Percentiles rank a stretch among this genome's conserved stretches.
These are phyloP conservation scores for Chaetodon trifasciatus DNA, from an alignment of 2,797 vertebrate genomes.

Conservation along the genomic window DNA sequence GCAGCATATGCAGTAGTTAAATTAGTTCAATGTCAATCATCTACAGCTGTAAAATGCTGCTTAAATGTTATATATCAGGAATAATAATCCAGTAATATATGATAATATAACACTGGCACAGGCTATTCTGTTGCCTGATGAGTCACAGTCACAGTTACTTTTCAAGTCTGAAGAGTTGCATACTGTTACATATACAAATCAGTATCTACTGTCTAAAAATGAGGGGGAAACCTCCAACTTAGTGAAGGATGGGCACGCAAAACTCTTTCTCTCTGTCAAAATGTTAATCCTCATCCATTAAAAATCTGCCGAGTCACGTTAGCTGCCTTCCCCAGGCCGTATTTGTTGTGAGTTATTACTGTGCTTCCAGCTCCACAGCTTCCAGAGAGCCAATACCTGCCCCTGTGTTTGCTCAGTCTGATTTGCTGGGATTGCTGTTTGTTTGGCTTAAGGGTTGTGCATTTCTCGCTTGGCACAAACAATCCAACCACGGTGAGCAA, in stretches of 20 bases:
- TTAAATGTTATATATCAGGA: not conserved
- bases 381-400: slow-evolving; percentile 58
- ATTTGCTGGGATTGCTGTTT: slow-evolving; percentile 60
- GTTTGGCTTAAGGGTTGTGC: slow-evolving; percentile 61
- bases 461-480: slow-evolving; percentile 65
- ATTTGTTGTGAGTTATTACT: slow-evolving; percentile 60
- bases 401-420: slow-evolving; percentile 60
- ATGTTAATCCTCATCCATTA: slow-evolving; percentile 57
- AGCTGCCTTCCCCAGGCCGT: slow-evolving; percentile 23
- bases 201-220: slow-evolving; percentile 6
- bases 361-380: slow-evolving; percentile 49
- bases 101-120: not conserved
- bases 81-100: not conserved
- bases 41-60: not conserved
- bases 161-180: too few relatives aligned
- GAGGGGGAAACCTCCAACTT: not conserved
- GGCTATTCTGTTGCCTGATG: not conserved
- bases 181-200: not conserved
- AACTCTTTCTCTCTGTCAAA: slow-evolving; percentile 26
- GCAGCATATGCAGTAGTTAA: not conserved
- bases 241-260: not conserved
- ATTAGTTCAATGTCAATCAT: not conserved
- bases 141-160: not conserved
- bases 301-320: slow-evolving; percentile 67
- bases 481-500: slow-evolving; percentile 61